phyloP scores from a whole-genome alignment of 2,888 invertebrate genomes.

The Drosophila helvetica region DNA sequence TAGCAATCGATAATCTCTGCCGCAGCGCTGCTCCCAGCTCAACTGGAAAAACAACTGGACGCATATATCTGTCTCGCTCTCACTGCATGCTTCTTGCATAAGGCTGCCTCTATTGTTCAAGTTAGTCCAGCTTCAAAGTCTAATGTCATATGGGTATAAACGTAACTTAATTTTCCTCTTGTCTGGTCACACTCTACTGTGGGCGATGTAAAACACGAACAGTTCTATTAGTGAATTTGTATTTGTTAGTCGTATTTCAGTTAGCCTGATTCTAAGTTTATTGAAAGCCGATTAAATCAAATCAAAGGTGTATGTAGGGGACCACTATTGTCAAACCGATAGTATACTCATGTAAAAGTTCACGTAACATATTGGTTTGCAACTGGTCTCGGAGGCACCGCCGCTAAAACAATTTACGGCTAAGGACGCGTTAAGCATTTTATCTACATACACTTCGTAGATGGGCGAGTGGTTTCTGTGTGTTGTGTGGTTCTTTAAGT shows the following conservation, averaged over 20 bases:
- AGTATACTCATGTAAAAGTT: not conserved
- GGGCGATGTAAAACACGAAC: no score
- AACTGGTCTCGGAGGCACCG: conserved; percentile 23
- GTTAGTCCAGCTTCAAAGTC: no score
- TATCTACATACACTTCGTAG: conserved; percentile 25
- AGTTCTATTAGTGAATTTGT: no score
- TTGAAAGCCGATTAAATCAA: not conserved
- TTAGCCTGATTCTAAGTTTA: not conserved
- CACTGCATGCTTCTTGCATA: no score
- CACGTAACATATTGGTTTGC: not conserved
- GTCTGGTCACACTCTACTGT: no score
- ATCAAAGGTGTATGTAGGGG: not conserved
- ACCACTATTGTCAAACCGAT: not conserved
- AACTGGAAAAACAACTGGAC: no score
- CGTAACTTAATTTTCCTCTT: no score
- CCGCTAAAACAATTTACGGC: conserved; percentile 49
- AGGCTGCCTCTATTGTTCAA: no score
- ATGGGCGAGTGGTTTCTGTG: conserved; percentile 51
- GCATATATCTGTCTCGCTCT: no score
- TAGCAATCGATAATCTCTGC: no score
- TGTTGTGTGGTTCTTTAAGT: conserved; percentile 68
- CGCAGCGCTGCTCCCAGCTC: no score
- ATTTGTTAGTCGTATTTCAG: not conserved
- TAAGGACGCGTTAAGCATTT: conserved; percentile 42
- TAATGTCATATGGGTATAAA: no score